Conservation (phyloP, 2,113 vertebrate species). For the Alectura lathami region DNA sequence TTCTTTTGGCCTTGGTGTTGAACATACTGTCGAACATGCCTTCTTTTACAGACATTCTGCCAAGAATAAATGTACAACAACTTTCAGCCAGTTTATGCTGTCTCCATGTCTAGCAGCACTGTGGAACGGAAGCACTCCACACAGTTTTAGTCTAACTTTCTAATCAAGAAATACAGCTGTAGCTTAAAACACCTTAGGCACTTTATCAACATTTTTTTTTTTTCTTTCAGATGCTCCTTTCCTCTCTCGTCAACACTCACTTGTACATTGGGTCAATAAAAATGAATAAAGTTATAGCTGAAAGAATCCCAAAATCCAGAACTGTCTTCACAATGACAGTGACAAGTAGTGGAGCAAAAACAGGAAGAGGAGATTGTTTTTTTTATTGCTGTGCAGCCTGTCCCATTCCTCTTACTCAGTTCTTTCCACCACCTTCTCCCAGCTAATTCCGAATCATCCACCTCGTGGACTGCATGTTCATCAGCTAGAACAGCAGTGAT, state of each 20-base stretch:
- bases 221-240: neutral
- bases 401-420: neutral
- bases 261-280: neutral
- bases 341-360: neutral
- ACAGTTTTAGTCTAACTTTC: neutral
- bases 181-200: neutral
- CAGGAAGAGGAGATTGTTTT: neutral
- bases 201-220: neutral
- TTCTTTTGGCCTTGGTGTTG: neutral
- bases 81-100: neutral
- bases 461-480: neutral
- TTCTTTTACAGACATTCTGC: neutral
- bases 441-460: conserved; percentile 26
- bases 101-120: neutral
- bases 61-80: neutral
- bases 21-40: neutral
- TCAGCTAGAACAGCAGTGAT: conserved; percentile 3
- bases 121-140: neutral
- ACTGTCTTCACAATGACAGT: neutral
- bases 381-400: conserved; percentile 9
- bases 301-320: neutral
- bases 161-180: neutral
- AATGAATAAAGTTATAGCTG: neutral
- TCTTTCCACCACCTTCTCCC: neutral
- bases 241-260: neutral